Percentiles rank a stretch among this genome's conserved stretches.
phyloP scores from a whole-genome alignment of 2,888 invertebrate genomes.

The Brenthis hecate region DNA sequence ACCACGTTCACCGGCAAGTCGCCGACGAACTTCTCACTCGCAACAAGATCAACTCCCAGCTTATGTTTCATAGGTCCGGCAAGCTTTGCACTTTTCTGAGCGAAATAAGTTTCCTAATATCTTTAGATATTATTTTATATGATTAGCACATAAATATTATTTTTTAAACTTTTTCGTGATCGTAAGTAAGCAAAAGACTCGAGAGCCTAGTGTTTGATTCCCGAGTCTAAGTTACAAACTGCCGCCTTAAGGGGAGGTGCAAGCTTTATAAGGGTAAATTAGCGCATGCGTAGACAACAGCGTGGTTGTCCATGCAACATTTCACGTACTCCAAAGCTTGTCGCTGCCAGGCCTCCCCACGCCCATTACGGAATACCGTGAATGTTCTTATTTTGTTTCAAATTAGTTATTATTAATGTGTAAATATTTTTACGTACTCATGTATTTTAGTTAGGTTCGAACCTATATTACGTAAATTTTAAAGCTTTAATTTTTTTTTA shows the following conservation, averaged over 20 bases:
- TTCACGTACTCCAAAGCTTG: constrained; percentile 52
- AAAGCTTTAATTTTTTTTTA: too few relatives aligned
- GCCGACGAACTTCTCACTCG: constrained; percentile 63
- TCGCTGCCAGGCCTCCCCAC: constrained; percentile 39
- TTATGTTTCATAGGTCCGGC: constrained; percentile 71
- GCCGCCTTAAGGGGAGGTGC: constrained; percentile 47
- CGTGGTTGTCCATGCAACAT: constrained; percentile 48
- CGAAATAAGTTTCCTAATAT: constrained; percentile 40
- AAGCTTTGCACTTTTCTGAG: constrained; percentile 47
- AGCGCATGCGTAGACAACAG: constrained; percentile 60
- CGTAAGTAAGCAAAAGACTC: constrained; percentile 48
- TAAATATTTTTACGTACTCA: too few relatives aligned
- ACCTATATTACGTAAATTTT: too few relatives aligned
- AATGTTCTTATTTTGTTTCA: constrained; percentile 1
- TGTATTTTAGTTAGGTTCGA: too few relatives aligned
- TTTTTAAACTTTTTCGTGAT: constrained; percentile 63
- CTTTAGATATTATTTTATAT: constrained; percentile 39
- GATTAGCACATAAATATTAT: constrained; percentile 45
- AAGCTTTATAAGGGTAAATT: constrained; percentile 57
- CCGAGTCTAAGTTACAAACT: constrained; percentile 61
- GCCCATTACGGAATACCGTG: constrained; percentile 15
- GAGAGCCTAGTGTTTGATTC: constrained; percentile 49
- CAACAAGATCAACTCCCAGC: constrained; percentile 59
- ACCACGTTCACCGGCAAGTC: constrained; percentile 59
- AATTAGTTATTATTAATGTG: background rate